Evolutionary conservation across 2,797 vertebrate species (phyloP).

Genomic region (Sebastes steindachneri): DNA sequence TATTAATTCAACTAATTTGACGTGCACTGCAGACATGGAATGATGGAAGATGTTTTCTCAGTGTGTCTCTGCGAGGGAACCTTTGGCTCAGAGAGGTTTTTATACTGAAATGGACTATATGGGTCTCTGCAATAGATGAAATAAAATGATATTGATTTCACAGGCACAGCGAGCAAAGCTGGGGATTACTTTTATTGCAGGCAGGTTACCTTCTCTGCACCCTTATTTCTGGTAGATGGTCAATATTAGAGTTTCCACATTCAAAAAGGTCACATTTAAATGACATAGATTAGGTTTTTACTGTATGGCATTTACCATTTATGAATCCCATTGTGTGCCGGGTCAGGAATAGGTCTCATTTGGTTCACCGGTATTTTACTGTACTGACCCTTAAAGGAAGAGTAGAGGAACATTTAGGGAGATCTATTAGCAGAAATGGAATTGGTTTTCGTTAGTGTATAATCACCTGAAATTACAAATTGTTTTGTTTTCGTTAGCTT

Average conservation of each 20-base stretch:
- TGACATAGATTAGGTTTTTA: conserved; percentile 20
- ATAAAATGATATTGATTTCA: conserved; percentile 65
- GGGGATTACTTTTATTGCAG: conserved; percentile 53
- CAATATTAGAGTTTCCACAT: conserved; percentile 34
- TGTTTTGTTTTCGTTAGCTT: too few species aligned
- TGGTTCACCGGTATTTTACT: background rate
- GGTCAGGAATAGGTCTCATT: background rate
- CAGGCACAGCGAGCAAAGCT: conserved; percentile 17
- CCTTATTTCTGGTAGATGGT: conserved; percentile 8
- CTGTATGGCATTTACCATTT: conserved; percentile 21
- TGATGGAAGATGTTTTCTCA: conserved; percentile 52
- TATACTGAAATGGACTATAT: conserved; percentile 28
- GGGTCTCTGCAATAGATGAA: conserved; percentile 35
- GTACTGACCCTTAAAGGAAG: background rate
- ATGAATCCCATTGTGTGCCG: conserved; percentile 4
- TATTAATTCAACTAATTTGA: conserved; percentile 58
- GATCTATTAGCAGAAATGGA: too few species aligned
- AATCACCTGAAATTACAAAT: too few species aligned
- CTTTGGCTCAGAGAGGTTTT: conserved; percentile 29
- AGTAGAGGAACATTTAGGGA: too few species aligned
- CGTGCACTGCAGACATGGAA: conserved; percentile 31
- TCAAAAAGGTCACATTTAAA: conserved; percentile 47
- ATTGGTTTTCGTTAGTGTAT: too few species aligned
- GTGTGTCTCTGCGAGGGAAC: conserved; percentile 7
- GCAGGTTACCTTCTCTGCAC: conserved; percentile 22